phyloP scores from a whole-genome alignment of 2,888 invertebrate species.

The Drosophila setosimentum region DNA sequence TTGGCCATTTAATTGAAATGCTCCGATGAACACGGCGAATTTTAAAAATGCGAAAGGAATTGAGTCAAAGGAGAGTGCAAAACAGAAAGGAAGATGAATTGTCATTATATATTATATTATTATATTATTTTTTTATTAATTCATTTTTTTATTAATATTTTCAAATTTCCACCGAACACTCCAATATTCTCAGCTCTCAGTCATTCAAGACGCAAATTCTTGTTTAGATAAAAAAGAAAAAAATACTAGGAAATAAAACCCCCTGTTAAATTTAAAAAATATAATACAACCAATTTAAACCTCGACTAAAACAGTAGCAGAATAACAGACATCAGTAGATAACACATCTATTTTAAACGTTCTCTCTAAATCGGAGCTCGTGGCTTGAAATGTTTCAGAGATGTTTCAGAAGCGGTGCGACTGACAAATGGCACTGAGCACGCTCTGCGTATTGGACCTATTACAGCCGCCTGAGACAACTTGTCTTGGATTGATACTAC shows the following conservation, averaged over 20 bases:
- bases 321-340: not conserved
- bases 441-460: slow-evolving; percentile 18
- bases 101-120: not conserved
- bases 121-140: not conserved
- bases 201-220: not conserved
- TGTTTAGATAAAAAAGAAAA: not conserved
- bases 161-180: not conserved
- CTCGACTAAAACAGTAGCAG: not conserved
- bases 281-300: not conserved
- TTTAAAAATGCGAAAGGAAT: not conserved
- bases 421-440: slow-evolving; percentile 24
- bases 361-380: not conserved
- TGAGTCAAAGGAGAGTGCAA: not conserved
- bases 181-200: not conserved
- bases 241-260: not conserved
- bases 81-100: not conserved
- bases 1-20: not conserved
- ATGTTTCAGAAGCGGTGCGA: not conserved
- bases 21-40: not conserved
- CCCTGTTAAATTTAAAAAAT: not conserved
- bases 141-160: not conserved
- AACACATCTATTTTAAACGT: not conserved
- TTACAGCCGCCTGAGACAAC: not conserved
- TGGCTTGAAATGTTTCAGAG: not conserved
- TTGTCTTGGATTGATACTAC: not conserved